Evolutionary conservation across 2,888 invertebrate species (phyloP).

Genomic region (Taenaris catops): DNA sequence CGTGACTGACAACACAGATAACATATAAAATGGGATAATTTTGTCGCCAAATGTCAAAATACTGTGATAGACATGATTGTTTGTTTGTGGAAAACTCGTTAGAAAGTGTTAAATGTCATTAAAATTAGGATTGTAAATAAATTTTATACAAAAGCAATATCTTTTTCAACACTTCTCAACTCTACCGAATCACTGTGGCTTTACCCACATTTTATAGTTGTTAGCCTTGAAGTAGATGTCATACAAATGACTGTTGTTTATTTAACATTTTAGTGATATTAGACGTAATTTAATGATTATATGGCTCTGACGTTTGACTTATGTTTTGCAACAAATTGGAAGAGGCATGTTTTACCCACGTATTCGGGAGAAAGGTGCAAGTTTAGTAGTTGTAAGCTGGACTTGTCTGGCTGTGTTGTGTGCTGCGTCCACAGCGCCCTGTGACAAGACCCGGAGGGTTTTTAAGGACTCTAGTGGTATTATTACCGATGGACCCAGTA

Average conservation of each 20-base stretch:
- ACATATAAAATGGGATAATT: not conserved
- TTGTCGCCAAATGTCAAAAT: constrained; percentile 57
- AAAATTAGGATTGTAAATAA: constrained; percentile 37
- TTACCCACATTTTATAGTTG: constrained; percentile 59
- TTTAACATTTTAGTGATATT: constrained; percentile 75
- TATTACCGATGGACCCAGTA: constrained; percentile 93
- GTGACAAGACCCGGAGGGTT: constrained; percentile 91
- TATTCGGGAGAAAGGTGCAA: constrained; percentile 72
- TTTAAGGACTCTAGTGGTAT: constrained; percentile 90
- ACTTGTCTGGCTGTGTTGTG: constrained; percentile 66
- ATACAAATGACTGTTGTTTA: constrained; percentile 77
- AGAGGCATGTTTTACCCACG: constrained; percentile 78
- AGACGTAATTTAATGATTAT: constrained; percentile 69
- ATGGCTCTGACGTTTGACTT: constrained; percentile 77
- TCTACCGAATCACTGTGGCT: constrained; percentile 45
- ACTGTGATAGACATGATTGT: constrained; percentile 68
- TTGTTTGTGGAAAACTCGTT: constrained; percentile 70
- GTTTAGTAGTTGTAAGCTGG: constrained; percentile 71
- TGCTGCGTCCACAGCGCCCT: constrained; percentile 81
- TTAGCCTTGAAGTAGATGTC: constrained; percentile 80
- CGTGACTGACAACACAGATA: too few relatives aligned
- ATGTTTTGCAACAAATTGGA: constrained; percentile 65
- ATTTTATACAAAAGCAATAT: constrained; percentile 33
- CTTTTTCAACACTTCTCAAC: constrained; percentile 33
- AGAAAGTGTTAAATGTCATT: constrained; percentile 56